Percentiles rank a stretch among this genome's conserved stretches.
These are phyloP conservation scores for Neopelma chrysocephalum DNA, from an alignment of 2,797 vertebrate species.

Conservation along the genomic window DNA sequence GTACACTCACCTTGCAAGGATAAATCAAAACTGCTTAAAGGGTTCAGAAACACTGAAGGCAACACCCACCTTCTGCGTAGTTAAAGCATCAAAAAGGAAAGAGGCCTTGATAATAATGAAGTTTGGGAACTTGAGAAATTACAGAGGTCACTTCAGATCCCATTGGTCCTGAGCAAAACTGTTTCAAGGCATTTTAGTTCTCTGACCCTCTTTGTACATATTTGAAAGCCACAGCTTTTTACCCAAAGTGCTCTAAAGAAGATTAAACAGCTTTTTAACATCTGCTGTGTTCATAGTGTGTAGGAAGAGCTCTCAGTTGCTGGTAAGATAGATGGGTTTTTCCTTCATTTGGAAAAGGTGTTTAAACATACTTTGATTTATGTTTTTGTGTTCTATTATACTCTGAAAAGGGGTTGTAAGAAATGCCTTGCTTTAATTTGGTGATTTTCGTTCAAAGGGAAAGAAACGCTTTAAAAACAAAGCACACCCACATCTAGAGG, in stretches of 20 bases:
- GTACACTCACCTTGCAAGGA: slow-evolving; percentile 8
- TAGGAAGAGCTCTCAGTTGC: slow-evolving; percentile 21
- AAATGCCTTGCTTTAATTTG: background rate
- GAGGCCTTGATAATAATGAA: background rate
- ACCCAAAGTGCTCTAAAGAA: slow-evolving; percentile 41
- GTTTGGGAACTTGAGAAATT: slow-evolving; percentile 25
- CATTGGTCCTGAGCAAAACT: background rate
- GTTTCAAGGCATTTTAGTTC: slow-evolving; percentile 29
- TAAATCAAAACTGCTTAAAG: slow-evolving; percentile 32
- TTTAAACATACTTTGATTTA: slow-evolving; percentile 18
- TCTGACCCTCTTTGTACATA: slow-evolving; percentile 30
- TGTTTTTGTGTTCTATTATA: background rate
- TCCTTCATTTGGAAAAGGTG: background rate
- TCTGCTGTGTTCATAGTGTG: slow-evolving; percentile 8
- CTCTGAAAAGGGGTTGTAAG: background rate
- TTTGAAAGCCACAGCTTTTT: slow-evolving; percentile 48
- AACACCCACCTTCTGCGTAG: background rate
- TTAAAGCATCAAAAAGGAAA: slow-evolving; percentile 18
- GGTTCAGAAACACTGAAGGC: background rate
- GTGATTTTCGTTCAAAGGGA: background rate
- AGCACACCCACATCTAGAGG: background rate
- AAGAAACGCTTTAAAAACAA: background rate
- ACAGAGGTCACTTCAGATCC: slow-evolving; percentile 21
- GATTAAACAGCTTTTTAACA: slow-evolving; percentile 59
- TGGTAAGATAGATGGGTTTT: slow-evolving; percentile 30